Conservation (phyloP, 2,888 invertebrate genomes). For the Zaprionus bogoriensis region DNA sequence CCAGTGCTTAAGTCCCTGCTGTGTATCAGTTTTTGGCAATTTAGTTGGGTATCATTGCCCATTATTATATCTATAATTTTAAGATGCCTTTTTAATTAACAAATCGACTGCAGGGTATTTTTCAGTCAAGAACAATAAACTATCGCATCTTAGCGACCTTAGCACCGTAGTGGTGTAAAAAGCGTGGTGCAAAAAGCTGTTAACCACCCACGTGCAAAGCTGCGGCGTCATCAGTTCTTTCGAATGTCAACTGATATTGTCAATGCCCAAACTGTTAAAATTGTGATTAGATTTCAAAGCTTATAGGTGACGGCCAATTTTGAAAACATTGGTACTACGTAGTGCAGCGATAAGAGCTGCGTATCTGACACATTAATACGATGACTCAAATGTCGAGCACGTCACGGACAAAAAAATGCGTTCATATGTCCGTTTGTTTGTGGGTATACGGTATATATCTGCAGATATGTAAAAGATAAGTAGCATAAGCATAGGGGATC, state of each 20-base stretch:
- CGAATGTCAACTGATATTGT: conserved; percentile 17
- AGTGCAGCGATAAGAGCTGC: conserved; percentile 13
- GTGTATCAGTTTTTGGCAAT: too few relatives aligned
- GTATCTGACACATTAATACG: conserved; percentile 13
- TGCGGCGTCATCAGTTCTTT: conserved; percentile 9
- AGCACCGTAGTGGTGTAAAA: background rate
- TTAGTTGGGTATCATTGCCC: too few relatives aligned
- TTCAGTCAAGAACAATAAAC: background rate
- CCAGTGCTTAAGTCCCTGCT: too few relatives aligned
- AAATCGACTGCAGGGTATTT: background rate
- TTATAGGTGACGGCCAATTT: conserved; percentile 20
- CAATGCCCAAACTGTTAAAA: conserved; percentile 11
- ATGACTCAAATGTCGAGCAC: conserved; percentile 11
- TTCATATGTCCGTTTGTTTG: background rate
- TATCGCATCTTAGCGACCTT: background rate
- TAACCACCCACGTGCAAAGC: background rate
- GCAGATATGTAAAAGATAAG: background rate
- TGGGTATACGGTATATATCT: too few relatives aligned
- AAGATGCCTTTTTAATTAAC: background rate
- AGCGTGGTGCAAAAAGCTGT: background rate
- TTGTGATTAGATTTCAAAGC: conserved; percentile 27
- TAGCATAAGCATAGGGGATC: background rate
- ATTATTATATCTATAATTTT: background rate
- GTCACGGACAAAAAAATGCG: conserved; percentile 3
- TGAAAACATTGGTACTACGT: conserved; percentile 15